A percentile compares a stretch with the other conserved stretches of the same genome.
These are phyloP conservation scores for Leptopilina drosophilae DNA, from an alignment of 2,888 invertebrate genomes.

Conservation along the genomic window DNA sequence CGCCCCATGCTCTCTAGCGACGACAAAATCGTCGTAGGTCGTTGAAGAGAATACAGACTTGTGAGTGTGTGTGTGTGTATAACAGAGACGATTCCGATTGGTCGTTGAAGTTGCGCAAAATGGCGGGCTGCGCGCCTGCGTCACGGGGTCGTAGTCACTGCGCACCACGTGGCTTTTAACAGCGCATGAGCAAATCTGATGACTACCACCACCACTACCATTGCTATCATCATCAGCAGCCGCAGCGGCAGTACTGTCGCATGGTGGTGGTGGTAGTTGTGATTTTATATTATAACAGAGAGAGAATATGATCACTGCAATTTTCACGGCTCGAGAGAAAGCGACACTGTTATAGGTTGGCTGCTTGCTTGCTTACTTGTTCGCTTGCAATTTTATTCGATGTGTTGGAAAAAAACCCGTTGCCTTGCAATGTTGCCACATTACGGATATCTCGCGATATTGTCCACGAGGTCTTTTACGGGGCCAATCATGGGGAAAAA, in stretches of 20 bases:
- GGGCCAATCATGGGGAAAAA: not conserved
- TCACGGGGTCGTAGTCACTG: not conserved
- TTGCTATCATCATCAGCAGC: no score
- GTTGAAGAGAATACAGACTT: not conserved
- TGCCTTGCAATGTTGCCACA: conserved; percentile 21
- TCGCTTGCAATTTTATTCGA: no score
- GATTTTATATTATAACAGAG: no score
- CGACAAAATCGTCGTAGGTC: no score
- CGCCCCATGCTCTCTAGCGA: not conserved
- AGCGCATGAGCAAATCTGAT: conserved; percentile 6
- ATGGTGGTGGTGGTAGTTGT: no score
- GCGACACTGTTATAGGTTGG: not conserved
- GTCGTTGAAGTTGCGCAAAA: not conserved
- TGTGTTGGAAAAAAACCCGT: conserved; percentile 12
- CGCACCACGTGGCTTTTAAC: conserved; percentile 31
- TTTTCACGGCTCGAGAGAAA: conserved; percentile 31
- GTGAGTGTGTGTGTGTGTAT: not conserved
- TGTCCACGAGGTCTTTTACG: no score
- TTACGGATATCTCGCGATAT: not conserved
- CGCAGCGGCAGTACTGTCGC: no score
- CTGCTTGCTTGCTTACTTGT: no score
- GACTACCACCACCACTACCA: not conserved
- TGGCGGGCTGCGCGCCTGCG: conserved; percentile 26
- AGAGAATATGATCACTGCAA: not conserved
- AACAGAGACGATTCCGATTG: not conserved